Base-by-base conservation (phyloP, 2,888 invertebrate genomes). In the Apodemia mormo region DNA sequence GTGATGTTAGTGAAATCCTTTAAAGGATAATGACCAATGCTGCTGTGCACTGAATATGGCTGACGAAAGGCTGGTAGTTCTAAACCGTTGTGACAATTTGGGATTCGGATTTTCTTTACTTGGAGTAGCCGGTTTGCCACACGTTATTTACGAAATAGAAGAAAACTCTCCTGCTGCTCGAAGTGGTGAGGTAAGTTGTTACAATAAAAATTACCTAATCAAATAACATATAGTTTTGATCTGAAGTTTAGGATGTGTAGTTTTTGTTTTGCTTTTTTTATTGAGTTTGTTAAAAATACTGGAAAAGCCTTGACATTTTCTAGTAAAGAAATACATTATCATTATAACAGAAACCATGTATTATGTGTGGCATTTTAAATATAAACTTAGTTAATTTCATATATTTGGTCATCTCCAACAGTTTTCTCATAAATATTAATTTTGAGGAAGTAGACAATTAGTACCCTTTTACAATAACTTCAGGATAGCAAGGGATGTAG, bases 91-190 rank as follows among this genome's bases (percentile, higher is more conserved):
- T 95, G 97, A 97, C 94, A 96, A 96, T 94, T 95, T 96, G 90
- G 97, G 98, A 87, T 97, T 97, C 88, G 98, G 98, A 83, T 98
- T 98, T 94, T 97, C 97, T 82, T 94, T 98, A 84, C 95, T 98
- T 85, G 97, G 97, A 79, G 97, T 97, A 92, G 97, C 97, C 86
- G 97, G 97, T 89, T 95, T 97, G 92, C 98, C 98, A 86, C 98
- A 97, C 88, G 97, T 98, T 89, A 97, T 98, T 90, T 98, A 97
- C 94, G 96, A 97, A 94, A 97, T 98, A 87, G 95, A 97, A 86
- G 97, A 97, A 91, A 97, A 98, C 93, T 98, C 98, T 81, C 98
- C 98, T 89, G 98, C 98, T 78, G 97, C 97, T 82, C 96, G 96
- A 88, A 96, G 97, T 91, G 97, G 96, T 88, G 96, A 97, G 96